Evolutionary conservation across 1,140 invertebrate species (phyloP).

Genomic region (Zaprionus vittiger): DNA sequence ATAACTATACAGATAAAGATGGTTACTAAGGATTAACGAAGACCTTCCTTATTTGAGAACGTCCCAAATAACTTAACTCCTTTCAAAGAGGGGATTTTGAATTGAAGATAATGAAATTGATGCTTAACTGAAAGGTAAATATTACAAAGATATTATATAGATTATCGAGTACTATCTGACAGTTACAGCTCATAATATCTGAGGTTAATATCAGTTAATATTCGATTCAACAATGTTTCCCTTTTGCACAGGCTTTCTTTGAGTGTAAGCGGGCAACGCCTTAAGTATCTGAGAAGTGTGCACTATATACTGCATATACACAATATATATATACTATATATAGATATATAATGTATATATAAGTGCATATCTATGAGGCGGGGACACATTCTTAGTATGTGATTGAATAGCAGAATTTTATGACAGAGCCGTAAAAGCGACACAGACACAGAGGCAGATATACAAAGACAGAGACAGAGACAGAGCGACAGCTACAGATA

Average conservation of each 20-base stretch:
- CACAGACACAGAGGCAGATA: slow-evolving; percentile 31
- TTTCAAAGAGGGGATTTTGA: too few species aligned
- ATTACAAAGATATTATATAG: too few species aligned
- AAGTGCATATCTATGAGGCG: background rate
- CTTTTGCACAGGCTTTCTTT: background rate
- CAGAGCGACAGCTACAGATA: slow-evolving; percentile 48
- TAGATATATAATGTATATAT: slow-evolving; percentile 1
- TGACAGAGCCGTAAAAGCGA: slow-evolving; percentile 44
- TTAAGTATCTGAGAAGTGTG: slow-evolving; percentile 3
- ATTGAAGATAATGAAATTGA: too few species aligned
- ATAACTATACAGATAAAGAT: too few species aligned
- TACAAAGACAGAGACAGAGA: slow-evolving; percentile 12
- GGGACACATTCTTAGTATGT: slow-evolving; percentile 25
- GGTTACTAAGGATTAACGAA: too few species aligned
- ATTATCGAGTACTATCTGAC: too few species aligned
- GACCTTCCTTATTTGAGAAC: too few species aligned
- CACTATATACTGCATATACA: slow-evolving; percentile 11
- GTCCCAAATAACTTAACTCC: too few species aligned
- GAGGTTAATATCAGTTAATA: too few species aligned
- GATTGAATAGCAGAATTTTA: slow-evolving; percentile 43
- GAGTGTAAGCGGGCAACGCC: background rate
- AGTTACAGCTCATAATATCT: too few species aligned
- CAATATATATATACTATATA: slow-evolving; percentile 6
- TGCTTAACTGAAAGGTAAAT: too few species aligned
- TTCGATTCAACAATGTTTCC: too few species aligned